Evolutionary conservation across 1,140 invertebrate genomes (phyloP), one percentile per base, ranked within the genome.

Genomic region (Trachymyrmex septentrionalis): DNA sequence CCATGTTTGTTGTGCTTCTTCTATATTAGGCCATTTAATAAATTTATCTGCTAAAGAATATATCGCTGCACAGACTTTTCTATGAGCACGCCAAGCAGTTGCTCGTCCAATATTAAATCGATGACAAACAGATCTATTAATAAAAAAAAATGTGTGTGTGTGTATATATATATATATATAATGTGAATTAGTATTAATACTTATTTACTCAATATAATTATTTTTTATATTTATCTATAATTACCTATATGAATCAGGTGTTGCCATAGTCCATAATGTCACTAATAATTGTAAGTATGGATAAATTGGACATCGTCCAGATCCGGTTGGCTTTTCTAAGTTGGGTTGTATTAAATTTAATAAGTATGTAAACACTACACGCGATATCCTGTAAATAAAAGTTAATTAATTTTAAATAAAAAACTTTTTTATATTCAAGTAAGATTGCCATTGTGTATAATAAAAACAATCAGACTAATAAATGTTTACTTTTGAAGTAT

Each of bases 41-140:
- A 21, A 75, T 38, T 59, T 30, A n/a, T 30, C n/a, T 59, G 30
- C 55, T 75, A 75, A 75, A 9, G 19, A 16, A 21, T 59, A 75
- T 59, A 75, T n/a, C 5, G 30, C 72, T 75, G 30, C 4, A 24
- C 53, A 75, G 3, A 75, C 53, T 75, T 55, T 75, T 59, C 30
- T 59, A 38, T 16, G 4, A 59, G 53, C 53, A 57, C 53, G 53
- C 30, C 72, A 75, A 75, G 53, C 72, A 57, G 27, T 75, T 57
- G 72, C 72, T 21, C 50, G 72, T 75, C 50, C 72, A 57, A 72
- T 50, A 19, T 72, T 72, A 2, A 53, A 53, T 72, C 48, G 24
- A 5, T 53, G 48, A 48, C 69, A 73, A 53, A 73, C 50, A 34
- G 50, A 73, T 34, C 71, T 75, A 34, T 75, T 34, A 21, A 73